phyloP scores from a whole-genome alignment of 2,888 invertebrate genomes.

The Digitonthophagus gazella region DNA sequence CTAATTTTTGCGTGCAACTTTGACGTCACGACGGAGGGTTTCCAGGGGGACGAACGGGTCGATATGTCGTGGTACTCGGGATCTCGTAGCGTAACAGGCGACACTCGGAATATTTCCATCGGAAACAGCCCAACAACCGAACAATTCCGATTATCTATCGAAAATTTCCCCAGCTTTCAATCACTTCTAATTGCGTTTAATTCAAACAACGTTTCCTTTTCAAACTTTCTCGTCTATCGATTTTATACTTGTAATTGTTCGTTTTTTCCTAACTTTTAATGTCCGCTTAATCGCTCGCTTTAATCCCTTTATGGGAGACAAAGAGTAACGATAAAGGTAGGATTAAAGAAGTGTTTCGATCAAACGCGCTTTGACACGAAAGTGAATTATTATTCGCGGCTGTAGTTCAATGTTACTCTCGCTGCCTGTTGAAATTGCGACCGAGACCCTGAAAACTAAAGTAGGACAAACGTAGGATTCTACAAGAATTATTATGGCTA shows the following conservation, averaged over 20 bases:
- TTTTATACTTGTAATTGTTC: neutral
- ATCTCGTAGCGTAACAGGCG: neutral
- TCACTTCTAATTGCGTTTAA: neutral
- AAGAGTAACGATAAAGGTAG: no score
- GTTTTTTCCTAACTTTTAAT: neutral
- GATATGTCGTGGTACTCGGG: conserved; percentile 8
- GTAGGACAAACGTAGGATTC: no score
- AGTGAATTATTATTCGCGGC: neutral
- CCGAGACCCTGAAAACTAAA: neutral
- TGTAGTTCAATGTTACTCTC: neutral
- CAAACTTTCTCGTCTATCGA: neutral
- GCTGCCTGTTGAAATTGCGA: neutral
- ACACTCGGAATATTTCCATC: neutral
- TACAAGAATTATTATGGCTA: no score
- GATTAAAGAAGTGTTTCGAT: neutral
- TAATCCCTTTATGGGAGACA: no score
- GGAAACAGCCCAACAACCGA: neutral
- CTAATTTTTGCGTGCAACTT: conserved; percentile 9
- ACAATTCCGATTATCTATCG: neutral
- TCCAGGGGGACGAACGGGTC: conserved; percentile 6
- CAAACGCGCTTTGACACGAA: neutral
- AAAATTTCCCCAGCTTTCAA: neutral
- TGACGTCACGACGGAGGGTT: neutral
- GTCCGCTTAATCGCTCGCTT: no score
- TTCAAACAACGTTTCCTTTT: neutral